phyloP scores from a whole-genome alignment of 2,113 vertebrate species.

The Tragelaphus scriptus region DNA sequence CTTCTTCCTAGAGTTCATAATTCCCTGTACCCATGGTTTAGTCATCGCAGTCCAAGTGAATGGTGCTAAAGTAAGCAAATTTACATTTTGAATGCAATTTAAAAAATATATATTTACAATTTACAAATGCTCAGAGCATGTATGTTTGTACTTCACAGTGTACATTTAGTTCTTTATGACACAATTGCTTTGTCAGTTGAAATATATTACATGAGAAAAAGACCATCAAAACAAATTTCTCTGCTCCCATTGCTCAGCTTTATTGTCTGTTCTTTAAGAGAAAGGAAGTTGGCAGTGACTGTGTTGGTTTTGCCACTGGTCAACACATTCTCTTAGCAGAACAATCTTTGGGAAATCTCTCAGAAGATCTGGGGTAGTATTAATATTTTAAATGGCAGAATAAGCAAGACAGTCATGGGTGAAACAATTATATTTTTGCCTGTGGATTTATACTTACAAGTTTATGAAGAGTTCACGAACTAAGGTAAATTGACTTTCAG shows the following conservation, averaged over 20 bases:
- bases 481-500: neutral
- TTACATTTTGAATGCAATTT: neutral
- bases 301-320: neutral
- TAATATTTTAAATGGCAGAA: slow-evolving; percentile 63
- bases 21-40: neutral
- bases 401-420: slow-evolving; percentile 52
- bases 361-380: slow-evolving; percentile 29
- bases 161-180: neutral
- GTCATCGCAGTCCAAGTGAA: neutral
- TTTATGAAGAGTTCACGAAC: neutral
- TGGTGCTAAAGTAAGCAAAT: neutral
- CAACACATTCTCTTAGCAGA: slow-evolving; percentile 24
- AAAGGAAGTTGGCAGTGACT: slow-evolving; percentile 1
- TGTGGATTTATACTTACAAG: slow-evolving; percentile 60
- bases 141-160: neutral
- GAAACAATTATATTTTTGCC: slow-evolving; percentile 55
- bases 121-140: neutral
- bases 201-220: slow-evolving; percentile 38
- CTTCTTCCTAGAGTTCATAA: slow-evolving; percentile 35
- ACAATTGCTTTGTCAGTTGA: slow-evolving; percentile 41
- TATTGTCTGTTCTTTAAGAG: slow-evolving; percentile 8
- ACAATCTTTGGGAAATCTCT: slow-evolving; percentile 43
- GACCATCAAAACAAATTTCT: slow-evolving; percentile 25
- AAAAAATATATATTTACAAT: neutral
- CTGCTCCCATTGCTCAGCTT: neutral